Conservation (phyloP, 1,140 invertebrate genomes). For the Lycorma delicatula region DNA sequence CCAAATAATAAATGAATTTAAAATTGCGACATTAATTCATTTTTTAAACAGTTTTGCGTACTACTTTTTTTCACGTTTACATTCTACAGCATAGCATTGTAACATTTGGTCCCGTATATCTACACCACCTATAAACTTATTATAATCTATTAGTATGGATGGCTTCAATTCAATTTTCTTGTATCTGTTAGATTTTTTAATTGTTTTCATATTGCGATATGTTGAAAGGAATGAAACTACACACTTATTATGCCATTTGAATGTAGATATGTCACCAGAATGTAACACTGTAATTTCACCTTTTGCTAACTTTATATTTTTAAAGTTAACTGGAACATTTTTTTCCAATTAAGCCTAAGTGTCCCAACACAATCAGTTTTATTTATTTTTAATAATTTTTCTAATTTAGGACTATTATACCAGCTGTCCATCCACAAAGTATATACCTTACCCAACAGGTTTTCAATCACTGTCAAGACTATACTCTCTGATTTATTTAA, state of each 20-base stretch:
- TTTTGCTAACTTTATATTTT: too few species aligned
- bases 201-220: too few species aligned
- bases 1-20: slow-evolving; percentile 10
- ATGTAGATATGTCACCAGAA: too few species aligned
- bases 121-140: slow-evolving; percentile 11
- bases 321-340: slow-evolving; percentile 8
- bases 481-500: not conserved
- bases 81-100: slow-evolving; percentile 4
- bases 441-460: slow-evolving; percentile 7
- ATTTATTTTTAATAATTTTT: not conserved
- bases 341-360: slow-evolving; percentile 5
- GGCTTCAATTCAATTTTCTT: slow-evolving; percentile 6
- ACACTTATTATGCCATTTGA: too few species aligned
- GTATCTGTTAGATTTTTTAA: not conserved
- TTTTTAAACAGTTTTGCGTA: slow-evolving; percentile 1
- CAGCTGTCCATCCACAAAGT: slow-evolving; percentile 13
- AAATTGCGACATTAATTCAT: not conserved
- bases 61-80: slow-evolving; percentile 3
- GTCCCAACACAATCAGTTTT: slow-evolving; percentile 16
- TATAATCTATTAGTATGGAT: slow-evolving; percentile 13
- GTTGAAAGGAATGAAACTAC: too few species aligned
- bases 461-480: not conserved
- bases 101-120: slow-evolving; percentile 18
- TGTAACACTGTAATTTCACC: too few species aligned
- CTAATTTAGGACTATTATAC: slow-evolving; percentile 14